A percentile compares a stretch with the other conserved stretches of the same genome.
phyloP scores from a whole-genome alignment of 2,797 vertebrate genomes.

The Acanthurus tractus region DNA sequence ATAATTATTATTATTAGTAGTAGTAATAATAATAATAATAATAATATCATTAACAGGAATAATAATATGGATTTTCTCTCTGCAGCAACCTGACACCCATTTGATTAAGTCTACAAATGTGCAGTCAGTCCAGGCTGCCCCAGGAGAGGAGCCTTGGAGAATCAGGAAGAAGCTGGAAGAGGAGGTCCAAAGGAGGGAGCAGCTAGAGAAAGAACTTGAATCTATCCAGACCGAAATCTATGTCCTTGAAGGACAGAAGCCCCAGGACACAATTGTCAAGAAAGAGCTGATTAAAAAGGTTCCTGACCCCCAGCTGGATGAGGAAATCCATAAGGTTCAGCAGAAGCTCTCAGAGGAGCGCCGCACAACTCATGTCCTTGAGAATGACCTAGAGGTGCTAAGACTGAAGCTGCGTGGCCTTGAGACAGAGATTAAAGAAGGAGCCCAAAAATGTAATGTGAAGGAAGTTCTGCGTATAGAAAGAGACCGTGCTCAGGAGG shows the following conservation, averaged over 20 bases:
- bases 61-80: background rate
- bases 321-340: conserved; percentile 91
- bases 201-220: conserved; percentile 92
- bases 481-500: conserved; percentile 91
- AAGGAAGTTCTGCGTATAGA: conserved; percentile 97
- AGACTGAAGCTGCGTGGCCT: conserved; percentile 85
- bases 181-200: conserved; percentile 91
- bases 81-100: conserved; percentile 89
- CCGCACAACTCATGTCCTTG: conserved; percentile 88
- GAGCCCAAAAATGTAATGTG: conserved; percentile 94
- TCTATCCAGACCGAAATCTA: conserved; percentile 92
- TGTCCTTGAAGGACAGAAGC: conserved; percentile 90
- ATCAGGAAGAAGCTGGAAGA: conserved; percentile 92
- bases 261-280: conserved; percentile 91
- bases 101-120: conserved; percentile 78
- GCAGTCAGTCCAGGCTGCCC: conserved; percentile 77
- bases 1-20: too few species aligned
- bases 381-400: conserved; percentile 91
- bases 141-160: conserved; percentile 90
- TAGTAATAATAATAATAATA: background rate
- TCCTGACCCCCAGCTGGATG: conserved; percentile 93
- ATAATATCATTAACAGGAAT: background rate
- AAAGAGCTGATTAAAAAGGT: conserved; percentile 94
- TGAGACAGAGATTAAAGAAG: conserved; percentile 90
- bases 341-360: conserved; percentile 92